These are phyloP conservation scores for Condylostylus longicornis DNA, from an alignment of 1,140 invertebrate species.

Conservation along the genomic window DNA sequence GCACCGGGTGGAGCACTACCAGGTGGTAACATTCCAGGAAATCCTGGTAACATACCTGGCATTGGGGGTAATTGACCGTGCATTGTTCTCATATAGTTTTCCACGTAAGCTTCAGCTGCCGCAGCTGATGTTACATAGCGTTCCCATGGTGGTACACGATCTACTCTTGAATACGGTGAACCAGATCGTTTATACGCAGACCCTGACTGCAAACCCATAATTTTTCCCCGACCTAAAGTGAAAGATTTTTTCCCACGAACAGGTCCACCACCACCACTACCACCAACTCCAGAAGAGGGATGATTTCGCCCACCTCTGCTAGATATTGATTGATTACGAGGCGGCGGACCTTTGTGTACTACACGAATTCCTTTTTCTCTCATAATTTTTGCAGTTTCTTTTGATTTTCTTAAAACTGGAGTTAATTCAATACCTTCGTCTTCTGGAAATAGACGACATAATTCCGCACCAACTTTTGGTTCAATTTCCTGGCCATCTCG, in stretches of 20 bases:
- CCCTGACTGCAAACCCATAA: constrained; percentile 19
- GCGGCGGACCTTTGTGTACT: constrained; percentile 30
- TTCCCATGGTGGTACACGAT: constrained; percentile 33
- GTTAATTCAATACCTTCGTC: constrained; percentile 88
- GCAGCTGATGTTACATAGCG: constrained; percentile 39
- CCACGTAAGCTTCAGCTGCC: constrained; percentile 57
- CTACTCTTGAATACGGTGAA: constrained; percentile 37
- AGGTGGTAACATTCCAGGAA: constrained; percentile 31
- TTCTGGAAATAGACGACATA: constrained; percentile 86
- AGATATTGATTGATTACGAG: constrained; percentile 34
- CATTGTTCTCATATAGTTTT: constrained; percentile 67
- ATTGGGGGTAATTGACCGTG: constrained; percentile 60
- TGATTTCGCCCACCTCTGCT: constrained; percentile 33
- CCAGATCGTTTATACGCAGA: constrained; percentile 40
- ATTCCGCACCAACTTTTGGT: constrained; percentile 81
- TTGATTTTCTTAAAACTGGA: constrained; percentile 74
- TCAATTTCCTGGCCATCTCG: constrained; percentile 97
- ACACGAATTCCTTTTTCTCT: constrained; percentile 37
- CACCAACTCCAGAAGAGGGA: constrained; percentile 18
- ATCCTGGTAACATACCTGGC: constrained; percentile 38
- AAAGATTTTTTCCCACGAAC: constrained; percentile 17
- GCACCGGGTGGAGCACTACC: constrained; percentile 58
- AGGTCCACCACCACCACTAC: constrained; percentile 26
- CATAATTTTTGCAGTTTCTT: constrained; percentile 54
- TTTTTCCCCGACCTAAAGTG: constrained; percentile 1